Evolutionary conservation across 2,888 invertebrate species (phyloP).

Genomic region (Lycophotia porphyrea): DNA sequence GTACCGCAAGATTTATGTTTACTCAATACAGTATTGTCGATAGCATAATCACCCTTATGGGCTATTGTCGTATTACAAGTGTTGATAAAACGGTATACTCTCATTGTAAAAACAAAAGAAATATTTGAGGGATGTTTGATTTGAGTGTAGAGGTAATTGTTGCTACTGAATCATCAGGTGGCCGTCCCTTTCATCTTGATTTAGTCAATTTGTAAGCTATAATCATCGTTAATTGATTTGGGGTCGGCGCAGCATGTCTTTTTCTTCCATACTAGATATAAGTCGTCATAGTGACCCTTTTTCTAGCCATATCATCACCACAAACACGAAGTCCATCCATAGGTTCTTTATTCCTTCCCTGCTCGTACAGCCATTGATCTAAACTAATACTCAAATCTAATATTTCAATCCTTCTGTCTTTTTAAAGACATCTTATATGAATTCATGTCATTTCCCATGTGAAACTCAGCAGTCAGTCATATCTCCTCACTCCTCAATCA

Average conservation of each 20-base stretch:
- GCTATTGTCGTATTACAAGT: background rate
- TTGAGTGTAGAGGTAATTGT: background rate
- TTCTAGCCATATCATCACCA: background rate
- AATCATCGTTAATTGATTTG: background rate
- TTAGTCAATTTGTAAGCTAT: background rate
- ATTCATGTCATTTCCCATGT: constrained; percentile 30
- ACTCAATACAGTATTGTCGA: background rate
- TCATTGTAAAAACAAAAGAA: background rate
- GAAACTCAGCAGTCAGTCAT: background rate
- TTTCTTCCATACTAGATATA: background rate
- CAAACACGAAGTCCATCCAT: background rate
- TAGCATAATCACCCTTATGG: background rate
- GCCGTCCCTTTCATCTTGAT: background rate
- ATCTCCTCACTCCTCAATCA: constrained; percentile 13
- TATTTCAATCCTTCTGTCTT: background rate
- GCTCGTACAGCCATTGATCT: background rate
- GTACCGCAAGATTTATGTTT: background rate
- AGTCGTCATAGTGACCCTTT: background rate
- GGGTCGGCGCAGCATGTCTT: background rate
- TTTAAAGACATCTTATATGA: background rate
- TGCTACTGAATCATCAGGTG: background rate
- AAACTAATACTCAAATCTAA: background rate
- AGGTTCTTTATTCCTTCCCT: background rate
- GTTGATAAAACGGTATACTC: background rate
- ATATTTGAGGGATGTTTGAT: background rate